phyloP scores from a whole-genome alignment of 2,113 vertebrate genomes.

The Balaenoptera acutorostrata region DNA sequence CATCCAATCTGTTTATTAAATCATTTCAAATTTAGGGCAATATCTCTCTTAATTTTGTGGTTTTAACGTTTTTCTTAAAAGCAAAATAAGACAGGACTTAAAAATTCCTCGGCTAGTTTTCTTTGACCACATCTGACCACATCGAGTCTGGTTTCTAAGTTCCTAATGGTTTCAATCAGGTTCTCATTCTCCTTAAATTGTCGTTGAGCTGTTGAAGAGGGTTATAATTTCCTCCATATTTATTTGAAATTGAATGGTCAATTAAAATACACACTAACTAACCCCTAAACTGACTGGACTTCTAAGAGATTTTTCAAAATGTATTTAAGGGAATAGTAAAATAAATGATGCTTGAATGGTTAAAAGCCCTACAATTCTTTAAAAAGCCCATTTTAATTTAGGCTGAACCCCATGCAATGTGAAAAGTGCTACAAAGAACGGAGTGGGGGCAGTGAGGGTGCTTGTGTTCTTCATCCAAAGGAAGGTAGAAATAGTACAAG shows the following conservation, averaged over 20 bases:
- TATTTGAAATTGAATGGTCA: constrained; percentile 56
- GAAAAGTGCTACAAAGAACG: background rate
- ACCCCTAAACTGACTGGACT: background rate
- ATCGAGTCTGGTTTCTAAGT: constrained; percentile 21
- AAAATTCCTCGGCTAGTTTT: constrained; percentile 41
- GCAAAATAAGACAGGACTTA: constrained; percentile 14
- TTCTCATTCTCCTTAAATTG: constrained; percentile 42
- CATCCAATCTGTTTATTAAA: background rate
- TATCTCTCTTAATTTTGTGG: background rate
- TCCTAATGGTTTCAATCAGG: constrained; percentile 40
- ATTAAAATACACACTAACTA: constrained; percentile 52
- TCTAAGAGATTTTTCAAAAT: constrained; percentile 56
- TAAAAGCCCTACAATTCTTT: background rate
- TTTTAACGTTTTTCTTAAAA: constrained; percentile 23
- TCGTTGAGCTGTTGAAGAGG: background rate
- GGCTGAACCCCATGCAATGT: background rate
- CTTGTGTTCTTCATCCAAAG: background rate
- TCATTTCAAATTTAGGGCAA: background rate
- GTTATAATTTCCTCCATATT: constrained; percentile 32
- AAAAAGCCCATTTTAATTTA: background rate
- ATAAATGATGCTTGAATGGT: constrained; percentile 31
- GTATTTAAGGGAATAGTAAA: constrained; percentile 43
- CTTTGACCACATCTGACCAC: background rate
- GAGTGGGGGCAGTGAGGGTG: background rate
- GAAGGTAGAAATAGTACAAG: background rate